Evolutionary conservation across 2,113 vertebrate genomes (phyloP), one percentile per base, ranked within the genome.

Genomic region (Peucedramus taeniatus): DNA sequence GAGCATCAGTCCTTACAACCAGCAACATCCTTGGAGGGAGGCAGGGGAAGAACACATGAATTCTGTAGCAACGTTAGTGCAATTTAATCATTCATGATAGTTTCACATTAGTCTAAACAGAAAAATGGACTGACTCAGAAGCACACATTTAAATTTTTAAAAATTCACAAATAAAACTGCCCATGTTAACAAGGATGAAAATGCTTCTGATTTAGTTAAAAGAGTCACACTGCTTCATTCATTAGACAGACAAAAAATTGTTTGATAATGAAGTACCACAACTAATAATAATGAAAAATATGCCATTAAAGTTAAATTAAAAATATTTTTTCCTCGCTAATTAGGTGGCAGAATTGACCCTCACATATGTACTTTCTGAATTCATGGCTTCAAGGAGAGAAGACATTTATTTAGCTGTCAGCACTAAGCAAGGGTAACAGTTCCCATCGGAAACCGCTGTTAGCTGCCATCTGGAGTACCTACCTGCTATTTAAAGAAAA

Each of bases 11-110:
- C n/a, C 40, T 79, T 59, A 63, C 4, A 40, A 65, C 9, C 31
- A 86, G 24, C 6, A 69, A 83, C 20, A 94, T 51, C 21, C 42
- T 8, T 6, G 10, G 3, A 5, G 6, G 11, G 3, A 0, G 3
- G 6, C 6, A 14, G 10, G 1, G 13, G 6, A 56, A 6, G 9
- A 53, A 51, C 3, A n/a, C 0, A 0, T 26, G 14, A 75, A 59
- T 79, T 70, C 69, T 31, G 9, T 4, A 23, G 35, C 11, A 66
- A n/a, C 1, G 4, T n/a, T 4, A 63, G 7, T 35, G 44, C 33
- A 56, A 33, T 20, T 10, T 37, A 71, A 68, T 16, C 30, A 82
- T 23, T 60, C 19, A 31, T 20, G 15, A 24, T 54, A 44, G n/a
- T 17, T 85, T 7, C 20, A 30, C 2, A 18, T 56, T 53, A 39